These are phyloP conservation scores for Lucifuga dentata DNA, from an alignment of 2,113 vertebrate genomes.

Conservation along the genomic window DNA sequence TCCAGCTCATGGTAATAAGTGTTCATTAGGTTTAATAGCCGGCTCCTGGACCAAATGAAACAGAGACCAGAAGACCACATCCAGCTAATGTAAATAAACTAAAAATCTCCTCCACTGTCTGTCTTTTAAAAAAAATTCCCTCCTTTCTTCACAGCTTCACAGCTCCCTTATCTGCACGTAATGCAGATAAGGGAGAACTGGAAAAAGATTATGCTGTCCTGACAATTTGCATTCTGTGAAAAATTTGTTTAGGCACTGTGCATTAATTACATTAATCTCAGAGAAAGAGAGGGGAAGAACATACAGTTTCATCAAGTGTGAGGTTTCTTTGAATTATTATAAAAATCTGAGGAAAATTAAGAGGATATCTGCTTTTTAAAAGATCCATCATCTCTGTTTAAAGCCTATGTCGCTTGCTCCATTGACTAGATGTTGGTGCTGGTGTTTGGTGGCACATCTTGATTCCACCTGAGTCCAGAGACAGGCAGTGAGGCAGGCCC, in stretches of 20 bases:
- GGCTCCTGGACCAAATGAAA: conserved; percentile 71
- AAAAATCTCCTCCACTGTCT: conserved; percentile 56
- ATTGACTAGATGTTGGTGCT: conserved; percentile 42
- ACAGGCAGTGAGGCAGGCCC: conserved; percentile 45
- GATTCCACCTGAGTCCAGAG: conserved; percentile 76
- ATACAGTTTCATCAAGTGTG: neutral
- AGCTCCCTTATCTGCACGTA: no score
- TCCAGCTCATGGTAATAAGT: conserved; percentile 76
- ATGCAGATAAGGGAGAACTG: conserved; percentile 26
- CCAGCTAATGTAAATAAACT: conserved; percentile 73
- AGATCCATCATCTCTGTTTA: conserved; percentile 34
- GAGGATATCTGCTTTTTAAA: no score
- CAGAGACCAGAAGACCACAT: conserved; percentile 69
- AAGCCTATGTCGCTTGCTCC: conserved; percentile 35
- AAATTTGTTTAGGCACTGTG: neutral
- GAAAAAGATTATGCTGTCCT: neutral
- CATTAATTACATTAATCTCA: neutral
- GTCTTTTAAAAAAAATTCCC: conserved; percentile 35
- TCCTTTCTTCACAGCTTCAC: conserved; percentile 46
- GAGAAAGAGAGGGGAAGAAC: neutral
- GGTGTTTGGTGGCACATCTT: conserved; percentile 70
- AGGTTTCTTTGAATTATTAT: neutral
- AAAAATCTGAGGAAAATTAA: neutral
- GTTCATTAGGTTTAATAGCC: conserved; percentile 80
- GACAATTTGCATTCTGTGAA: conserved; percentile 36